Evolutionary conservation across 2,888 invertebrate genomes (phyloP).

Genomic region (Cephus runcator): DNA sequence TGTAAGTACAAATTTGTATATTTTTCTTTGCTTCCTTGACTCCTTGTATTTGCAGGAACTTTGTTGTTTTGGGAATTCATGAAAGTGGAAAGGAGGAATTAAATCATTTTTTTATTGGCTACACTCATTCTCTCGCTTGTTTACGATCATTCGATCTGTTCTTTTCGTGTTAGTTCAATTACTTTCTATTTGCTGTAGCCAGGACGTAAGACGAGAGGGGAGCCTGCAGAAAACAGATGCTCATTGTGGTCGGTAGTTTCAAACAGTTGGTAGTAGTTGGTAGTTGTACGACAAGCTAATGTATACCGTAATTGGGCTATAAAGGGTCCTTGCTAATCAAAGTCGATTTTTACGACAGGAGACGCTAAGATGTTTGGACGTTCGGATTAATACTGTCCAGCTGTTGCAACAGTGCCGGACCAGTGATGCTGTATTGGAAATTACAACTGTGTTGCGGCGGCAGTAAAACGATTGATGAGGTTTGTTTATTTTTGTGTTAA

Average conservation of each 20-base stretch:
- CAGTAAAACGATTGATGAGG: background rate
- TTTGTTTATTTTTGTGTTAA: no score
- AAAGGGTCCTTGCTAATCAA: constrained; percentile 43
- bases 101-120: no score
- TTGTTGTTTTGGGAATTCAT: no score
- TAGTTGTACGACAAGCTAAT: constrained; percentile 31
- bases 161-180: no score
- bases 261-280: constrained; percentile 25
- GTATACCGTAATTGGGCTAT: constrained; percentile 38
- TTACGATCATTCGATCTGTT: no score
- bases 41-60: no score
- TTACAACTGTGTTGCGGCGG: background rate
- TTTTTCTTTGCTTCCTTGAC: no score
- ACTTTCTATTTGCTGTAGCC: no score
- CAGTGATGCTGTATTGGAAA: background rate
- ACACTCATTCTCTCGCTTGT: no score
- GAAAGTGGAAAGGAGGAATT: no score
- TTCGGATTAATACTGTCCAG: background rate
- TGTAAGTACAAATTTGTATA: no score
- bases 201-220: no score
- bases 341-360: constrained; percentile 43
- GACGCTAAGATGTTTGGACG: constrained; percentile 22
- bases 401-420: background rate
- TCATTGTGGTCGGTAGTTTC: constrained; percentile 22
- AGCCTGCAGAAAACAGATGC: background rate